Evolutionary conservation across 64 coral and sea anemone species (phyloP).

Genomic region (Pachyseris speciosa): DNA sequence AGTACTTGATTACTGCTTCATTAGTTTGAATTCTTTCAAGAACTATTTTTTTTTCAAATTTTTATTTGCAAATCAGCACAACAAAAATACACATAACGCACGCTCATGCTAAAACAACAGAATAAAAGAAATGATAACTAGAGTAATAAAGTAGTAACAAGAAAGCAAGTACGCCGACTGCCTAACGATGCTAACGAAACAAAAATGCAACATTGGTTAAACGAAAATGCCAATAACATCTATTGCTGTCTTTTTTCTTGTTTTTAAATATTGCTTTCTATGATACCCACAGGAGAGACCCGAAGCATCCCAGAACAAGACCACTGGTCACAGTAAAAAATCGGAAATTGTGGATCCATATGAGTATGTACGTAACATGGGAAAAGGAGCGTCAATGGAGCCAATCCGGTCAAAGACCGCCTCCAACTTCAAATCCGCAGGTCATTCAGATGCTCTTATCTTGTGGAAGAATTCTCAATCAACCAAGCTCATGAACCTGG

Average conservation of each 20-base stretch:
- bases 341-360: constrained; percentile 83
- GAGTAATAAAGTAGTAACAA: no score
- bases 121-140: no score
- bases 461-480: constrained; percentile 91
- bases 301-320: constrained; percentile 4
- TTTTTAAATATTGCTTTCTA: not conserved
- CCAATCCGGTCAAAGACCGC: constrained; percentile 85
- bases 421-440: constrained; percentile 34
- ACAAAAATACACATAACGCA: no score
- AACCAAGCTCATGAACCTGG: constrained; percentile 26
- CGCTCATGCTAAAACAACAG: no score
- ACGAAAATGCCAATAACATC: not conserved
- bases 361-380: constrained; percentile 93
- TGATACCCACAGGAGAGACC: not conserved
- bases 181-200: no score
- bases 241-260: no score
- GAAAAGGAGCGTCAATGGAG: constrained; percentile 73
- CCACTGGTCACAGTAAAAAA: constrained; percentile 55
- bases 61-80: no score
- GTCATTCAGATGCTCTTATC: constrained; percentile 79
- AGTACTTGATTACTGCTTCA: no score
- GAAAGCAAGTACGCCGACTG: no score
- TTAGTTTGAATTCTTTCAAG: no score
- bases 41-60: no score
- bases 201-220: no score